Percentiles rank a stretch among this genome's conserved stretches.
Evolutionary conservation across 2,113 vertebrate species (phyloP).

Genomic region (Cervus canadensis): DNA sequence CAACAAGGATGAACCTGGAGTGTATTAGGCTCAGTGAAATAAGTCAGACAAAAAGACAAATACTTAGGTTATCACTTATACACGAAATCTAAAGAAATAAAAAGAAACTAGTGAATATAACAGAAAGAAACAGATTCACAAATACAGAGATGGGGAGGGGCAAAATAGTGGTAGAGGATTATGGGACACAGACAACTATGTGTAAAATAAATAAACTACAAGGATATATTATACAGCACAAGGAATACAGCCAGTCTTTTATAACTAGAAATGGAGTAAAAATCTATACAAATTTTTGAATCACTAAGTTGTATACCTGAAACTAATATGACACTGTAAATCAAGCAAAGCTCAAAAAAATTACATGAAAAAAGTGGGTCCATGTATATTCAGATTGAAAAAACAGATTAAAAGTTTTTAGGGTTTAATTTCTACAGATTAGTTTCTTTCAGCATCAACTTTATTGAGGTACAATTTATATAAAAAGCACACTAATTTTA

Average conservation of each 20-base stretch:
- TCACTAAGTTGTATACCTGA: background rate
- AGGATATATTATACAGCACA: background rate
- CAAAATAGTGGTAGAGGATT: background rate
- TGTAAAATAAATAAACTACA: background rate
- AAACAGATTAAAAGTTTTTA: background rate
- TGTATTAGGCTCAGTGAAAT: background rate
- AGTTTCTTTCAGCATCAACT: background rate
- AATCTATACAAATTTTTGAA: background rate
- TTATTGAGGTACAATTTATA: background rate
- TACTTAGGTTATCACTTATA: background rate
- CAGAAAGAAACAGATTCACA: background rate
- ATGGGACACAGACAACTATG: background rate
- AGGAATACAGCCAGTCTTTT: background rate
- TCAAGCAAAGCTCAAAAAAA: background rate
- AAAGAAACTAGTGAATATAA: background rate
- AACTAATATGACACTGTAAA: background rate
- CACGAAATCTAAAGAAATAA: background rate
- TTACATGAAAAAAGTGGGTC: background rate
- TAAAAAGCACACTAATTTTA: background rate
- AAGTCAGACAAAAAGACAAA: background rate
- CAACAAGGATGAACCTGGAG: background rate
- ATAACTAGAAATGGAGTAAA: background rate
- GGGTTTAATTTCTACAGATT: background rate
- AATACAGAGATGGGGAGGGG: background rate
- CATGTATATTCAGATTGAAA: background rate